Base-by-base conservation (phyloP, 23 tunicate species). In the Styela clava region DNA sequence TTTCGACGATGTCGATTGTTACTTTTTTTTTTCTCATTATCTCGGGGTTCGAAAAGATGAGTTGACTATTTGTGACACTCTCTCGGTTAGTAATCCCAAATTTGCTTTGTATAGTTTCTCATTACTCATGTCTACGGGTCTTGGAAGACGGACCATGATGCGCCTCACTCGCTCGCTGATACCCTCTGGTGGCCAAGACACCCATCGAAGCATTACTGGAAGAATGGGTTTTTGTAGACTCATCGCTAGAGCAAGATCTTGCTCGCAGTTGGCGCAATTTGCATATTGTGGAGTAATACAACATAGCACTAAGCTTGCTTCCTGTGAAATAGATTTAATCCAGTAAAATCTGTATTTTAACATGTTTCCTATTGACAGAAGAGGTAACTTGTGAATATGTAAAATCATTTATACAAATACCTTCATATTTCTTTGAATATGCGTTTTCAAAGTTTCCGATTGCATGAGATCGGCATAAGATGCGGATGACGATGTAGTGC, bases 221-320 rank as follows among this genome's bases (percentile, higher is more conserved):
- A 88, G 30, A 29, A 88, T 72, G 36, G 83, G 83, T 52, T 88
- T 88, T n/a, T 69, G 51, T 0, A 88, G 92, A 31, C 83, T 88
- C 27, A 77, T 51, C 5, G 92, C 92, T 24, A 88, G 71, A 7
- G 74, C 37, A 0, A 88, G 74, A 33, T 88, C 92, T 61, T 88
- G 86, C 61, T 88, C 92, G 33, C 92, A 88, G 83, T 88, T 88
- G 31, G 86, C 88, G 68, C 86, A 88, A 2, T 33, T 78, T 52
- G 86, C 86, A 78, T 88, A 88, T 69, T 88, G 86, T 32, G 92
- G 92, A 1, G 92, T 88, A 64, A 88, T 26, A 69, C 92, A 88
- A 52, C 92, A 83, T 18, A 88, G 2, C 25, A 88, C 92, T 23
- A 88, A 73, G 7, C 71, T 83, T 28, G 87, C 86, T 2, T 44